Conservation (phyloP, 2,888 invertebrate species). For the Volucella inanis region DNA sequence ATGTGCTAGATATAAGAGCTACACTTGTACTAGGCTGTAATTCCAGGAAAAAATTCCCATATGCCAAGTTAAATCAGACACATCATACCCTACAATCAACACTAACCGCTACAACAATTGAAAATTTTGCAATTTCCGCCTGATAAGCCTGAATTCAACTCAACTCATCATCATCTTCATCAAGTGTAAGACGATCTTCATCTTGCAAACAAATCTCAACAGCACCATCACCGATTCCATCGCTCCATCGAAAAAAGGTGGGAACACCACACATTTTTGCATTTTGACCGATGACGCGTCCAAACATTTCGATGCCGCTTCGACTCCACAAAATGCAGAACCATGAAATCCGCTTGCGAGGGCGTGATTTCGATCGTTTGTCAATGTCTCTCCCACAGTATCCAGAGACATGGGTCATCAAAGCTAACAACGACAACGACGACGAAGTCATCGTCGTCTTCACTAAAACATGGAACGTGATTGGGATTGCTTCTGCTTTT, state of each 20-base stretch:
- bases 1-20: too few species aligned
- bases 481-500: constrained; percentile 62
- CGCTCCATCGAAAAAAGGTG: constrained; percentile 40
- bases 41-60: neutral
- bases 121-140: constrained; percentile 64
- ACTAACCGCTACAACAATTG: constrained; percentile 59
- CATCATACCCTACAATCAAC: constrained; percentile 35
- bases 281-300: constrained; percentile 73
- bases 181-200: constrained; percentile 73
- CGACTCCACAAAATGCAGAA: neutral
- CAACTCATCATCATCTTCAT: constrained; percentile 54
- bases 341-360: constrained; percentile 59
- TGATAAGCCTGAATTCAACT: constrained; percentile 52
- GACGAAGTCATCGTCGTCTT: neutral
- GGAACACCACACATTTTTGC: constrained; percentile 40
- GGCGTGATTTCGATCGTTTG: constrained; percentile 75
- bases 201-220: constrained; percentile 44
- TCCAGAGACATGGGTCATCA: constrained; percentile 60
- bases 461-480: constrained; percentile 43
- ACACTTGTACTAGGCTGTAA: too few species aligned
- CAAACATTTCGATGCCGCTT: constrained; percentile 69
- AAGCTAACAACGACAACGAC: constrained; percentile 35
- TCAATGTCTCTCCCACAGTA: constrained; percentile 58
- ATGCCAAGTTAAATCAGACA: constrained; percentile 21
- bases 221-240: constrained; percentile 22